Conservation (phyloP, 2,797 vertebrate genomes). For the Bradypodion pumilum region DNA sequence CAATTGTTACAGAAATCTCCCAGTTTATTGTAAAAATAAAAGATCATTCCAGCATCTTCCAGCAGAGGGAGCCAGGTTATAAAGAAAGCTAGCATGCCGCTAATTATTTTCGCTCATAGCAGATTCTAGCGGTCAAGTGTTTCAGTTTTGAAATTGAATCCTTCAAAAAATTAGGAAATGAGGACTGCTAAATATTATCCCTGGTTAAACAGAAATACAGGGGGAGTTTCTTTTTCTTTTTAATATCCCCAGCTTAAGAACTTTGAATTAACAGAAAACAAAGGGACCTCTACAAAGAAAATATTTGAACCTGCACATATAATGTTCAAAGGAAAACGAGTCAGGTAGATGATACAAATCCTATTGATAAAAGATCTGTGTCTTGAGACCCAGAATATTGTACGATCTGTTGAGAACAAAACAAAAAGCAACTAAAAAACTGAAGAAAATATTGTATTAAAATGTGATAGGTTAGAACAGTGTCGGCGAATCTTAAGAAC, state of each 20-base stretch:
- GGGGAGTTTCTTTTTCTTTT: no score
- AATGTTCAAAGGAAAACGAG: no score
- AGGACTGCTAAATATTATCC: not conserved
- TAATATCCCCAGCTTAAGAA: not conserved
- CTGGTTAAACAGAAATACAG: not conserved
- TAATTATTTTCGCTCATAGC: not conserved
- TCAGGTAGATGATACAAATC: not conserved
- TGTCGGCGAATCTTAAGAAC: no score
- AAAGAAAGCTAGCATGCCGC: not conserved
- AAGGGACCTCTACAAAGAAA: no score
- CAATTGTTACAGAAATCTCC: not conserved
- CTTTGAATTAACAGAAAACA: not conserved
- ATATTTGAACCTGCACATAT: no score
- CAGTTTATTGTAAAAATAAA: not conserved
- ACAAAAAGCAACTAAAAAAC: not conserved
- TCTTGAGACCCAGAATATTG: not conserved
- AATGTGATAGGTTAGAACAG: no score
- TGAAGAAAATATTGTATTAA: not conserved
- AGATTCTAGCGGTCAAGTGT: not conserved
- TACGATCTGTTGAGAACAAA: not conserved
- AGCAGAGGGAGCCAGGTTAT: conserved; percentile 22
- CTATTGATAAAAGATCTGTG: not conserved
- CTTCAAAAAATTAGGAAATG: no score
- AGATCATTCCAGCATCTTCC: not conserved
- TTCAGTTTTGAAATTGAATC: not conserved